Conservation (phyloP, 2,113 vertebrate genomes). For the Lepus europaeus region DNA sequence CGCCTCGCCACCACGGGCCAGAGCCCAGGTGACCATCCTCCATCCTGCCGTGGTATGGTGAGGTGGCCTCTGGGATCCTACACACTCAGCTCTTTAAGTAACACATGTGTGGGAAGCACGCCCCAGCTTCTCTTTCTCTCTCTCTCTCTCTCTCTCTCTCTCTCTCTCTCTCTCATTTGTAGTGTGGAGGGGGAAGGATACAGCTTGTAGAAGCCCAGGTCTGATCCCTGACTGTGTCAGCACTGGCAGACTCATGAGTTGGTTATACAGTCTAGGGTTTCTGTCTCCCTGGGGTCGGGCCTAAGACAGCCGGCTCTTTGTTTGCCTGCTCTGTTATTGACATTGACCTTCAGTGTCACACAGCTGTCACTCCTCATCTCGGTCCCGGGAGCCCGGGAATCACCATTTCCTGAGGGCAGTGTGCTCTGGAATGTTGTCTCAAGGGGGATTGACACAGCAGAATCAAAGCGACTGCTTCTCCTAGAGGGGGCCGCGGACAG, state of each 20-base stretch:
- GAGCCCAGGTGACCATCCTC: not conserved
- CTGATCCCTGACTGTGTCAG: not conserved
- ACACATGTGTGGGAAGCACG: accelerated
- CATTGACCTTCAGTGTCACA: not conserved
- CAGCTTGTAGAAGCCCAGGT: not conserved
- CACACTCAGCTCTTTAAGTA: not conserved
- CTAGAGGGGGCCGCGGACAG: not conserved
- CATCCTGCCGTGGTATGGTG: accelerated
- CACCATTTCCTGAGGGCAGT: not conserved
- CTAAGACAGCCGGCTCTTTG: not conserved
- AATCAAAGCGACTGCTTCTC: not conserved
- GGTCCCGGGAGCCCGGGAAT: not conserved
- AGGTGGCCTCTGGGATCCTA: not conserved
- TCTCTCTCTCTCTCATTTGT: not conserved
- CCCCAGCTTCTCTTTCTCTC: too few relatives aligned
- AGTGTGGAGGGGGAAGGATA: not conserved
- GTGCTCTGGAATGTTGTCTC: not conserved
- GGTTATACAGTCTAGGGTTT: not conserved
- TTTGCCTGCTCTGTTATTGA: not conserved
- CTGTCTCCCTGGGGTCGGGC: not conserved
- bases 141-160: too few relatives aligned
- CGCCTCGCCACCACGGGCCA: not conserved
- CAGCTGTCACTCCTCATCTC: not conserved
- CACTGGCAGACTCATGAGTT: not conserved
- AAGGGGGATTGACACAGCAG: not conserved